These are phyloP conservation scores for Corvus cornix DNA, from an alignment of 2,113 vertebrate genomes.

Conservation along the genomic window DNA sequence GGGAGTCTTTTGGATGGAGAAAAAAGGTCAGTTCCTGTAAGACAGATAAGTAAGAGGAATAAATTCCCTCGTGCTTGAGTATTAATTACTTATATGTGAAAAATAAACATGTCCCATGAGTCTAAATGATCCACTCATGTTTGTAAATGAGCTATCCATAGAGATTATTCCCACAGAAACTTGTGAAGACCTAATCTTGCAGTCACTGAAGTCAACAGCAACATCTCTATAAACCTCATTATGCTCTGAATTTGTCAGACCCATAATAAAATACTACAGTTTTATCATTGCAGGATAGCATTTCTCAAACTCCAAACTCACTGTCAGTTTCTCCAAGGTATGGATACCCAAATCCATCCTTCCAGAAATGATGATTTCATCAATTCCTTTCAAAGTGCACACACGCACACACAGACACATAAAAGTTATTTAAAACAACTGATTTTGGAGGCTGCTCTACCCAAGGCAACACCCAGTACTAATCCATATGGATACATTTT, in stretches of 20 bases:
- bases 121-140: slow-evolving; percentile 20
- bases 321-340: neutral
- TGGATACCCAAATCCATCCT: neutral
- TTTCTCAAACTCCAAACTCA: neutral
- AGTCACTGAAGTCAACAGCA: neutral
- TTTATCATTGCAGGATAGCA: neutral
- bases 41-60: neutral
- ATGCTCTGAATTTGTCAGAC: neutral
- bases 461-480: neutral
- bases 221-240: slow-evolving; percentile 4
- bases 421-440: neutral
- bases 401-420: fast-evolving
- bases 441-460: neutral
- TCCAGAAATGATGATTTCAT: neutral
- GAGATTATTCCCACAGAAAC: slow-evolving; percentile 30
- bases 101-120: slow-evolving; percentile 16
- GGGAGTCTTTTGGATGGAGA: neutral
- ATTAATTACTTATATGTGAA: slow-evolving; percentile 40
- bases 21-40: neutral
- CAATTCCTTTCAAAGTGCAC: neutral
- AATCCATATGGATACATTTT: neutral
- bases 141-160: slow-evolving; percentile 26
- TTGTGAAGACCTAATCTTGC: neutral
- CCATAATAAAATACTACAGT: neutral
- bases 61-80: slow-evolving; percentile 1